A percentile compares a stretch with the other conserved stretches of the same genome.
phyloP scores from a whole-genome alignment of 2,113 vertebrate species.

The Silurus asotus region DNA sequence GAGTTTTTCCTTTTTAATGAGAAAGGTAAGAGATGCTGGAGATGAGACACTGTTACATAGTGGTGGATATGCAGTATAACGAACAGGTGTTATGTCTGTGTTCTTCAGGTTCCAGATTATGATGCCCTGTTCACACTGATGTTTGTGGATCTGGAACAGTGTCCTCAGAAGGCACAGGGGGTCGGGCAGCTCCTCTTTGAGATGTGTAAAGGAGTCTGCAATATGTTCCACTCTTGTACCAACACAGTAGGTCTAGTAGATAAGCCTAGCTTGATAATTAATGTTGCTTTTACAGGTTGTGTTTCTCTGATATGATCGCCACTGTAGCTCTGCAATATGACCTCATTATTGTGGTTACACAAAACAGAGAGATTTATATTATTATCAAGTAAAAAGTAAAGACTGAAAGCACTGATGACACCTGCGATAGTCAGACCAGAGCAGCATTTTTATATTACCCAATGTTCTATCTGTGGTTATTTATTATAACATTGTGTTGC shows the following conservation, averaged over 20 bases:
- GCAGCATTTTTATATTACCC: neutral
- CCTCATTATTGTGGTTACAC: neutral
- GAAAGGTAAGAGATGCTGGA: slow-evolving; percentile 80
- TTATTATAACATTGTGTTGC: neutral
- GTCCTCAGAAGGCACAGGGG: slow-evolving; percentile 84
- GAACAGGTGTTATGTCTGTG: neutral
- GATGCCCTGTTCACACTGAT: slow-evolving; percentile 82
- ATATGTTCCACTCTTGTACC: slow-evolving; percentile 93
- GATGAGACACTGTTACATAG: neutral
- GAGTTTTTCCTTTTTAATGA: slow-evolving; percentile 96
- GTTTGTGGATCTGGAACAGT: slow-evolving; percentile 80
- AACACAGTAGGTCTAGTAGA: slow-evolving; percentile 70
- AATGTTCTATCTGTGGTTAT: neutral
- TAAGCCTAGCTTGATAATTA: neutral
- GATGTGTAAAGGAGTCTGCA: slow-evolving; percentile 92
- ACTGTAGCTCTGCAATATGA: neutral
- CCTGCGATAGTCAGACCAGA: neutral
- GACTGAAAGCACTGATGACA: neutral
- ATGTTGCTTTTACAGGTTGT: neutral
- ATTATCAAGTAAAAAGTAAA: neutral
- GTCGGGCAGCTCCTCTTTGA: slow-evolving; percentile 91
- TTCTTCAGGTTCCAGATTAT: slow-evolving; percentile 84
- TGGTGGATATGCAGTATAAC: neutral
- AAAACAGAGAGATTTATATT: neutral
- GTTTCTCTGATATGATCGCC: neutral